A percentile compares a stretch with the other conserved stretches of the same genome.
Evolutionary conservation across 2,888 invertebrate genomes (phyloP).

Genomic region (Stegana nigrithorax): DNA sequence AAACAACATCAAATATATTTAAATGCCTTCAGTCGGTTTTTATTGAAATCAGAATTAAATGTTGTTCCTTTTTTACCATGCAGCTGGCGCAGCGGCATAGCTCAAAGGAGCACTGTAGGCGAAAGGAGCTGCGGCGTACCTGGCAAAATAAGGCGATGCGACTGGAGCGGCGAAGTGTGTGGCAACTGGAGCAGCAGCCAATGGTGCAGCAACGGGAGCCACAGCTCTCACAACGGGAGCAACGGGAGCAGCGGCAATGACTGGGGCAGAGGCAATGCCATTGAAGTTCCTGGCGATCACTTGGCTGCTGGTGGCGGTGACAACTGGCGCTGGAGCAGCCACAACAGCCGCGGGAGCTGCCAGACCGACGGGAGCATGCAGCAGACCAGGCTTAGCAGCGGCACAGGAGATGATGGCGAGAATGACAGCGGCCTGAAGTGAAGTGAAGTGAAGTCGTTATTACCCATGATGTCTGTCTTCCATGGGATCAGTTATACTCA

Average conservation of each 20-base stretch:
- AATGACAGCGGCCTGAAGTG: constrained; percentile 48
- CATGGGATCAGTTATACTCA: constrained; percentile 27
- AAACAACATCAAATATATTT: too few relatives aligned
- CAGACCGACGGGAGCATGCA: constrained; percentile 33
- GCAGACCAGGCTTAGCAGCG: constrained; percentile 36
- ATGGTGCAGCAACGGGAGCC: constrained; percentile 6
- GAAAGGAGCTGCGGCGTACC: constrained; percentile 27
- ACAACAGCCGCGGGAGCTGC: constrained; percentile 17
- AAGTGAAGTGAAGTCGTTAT: background rate
- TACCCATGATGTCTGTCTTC: background rate
- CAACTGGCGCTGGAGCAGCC: constrained; percentile 38
- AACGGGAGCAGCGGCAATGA: constrained; percentile 30
- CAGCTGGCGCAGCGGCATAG: constrained; percentile 43
- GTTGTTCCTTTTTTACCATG: too few relatives aligned
- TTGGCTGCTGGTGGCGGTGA: constrained; percentile 43
- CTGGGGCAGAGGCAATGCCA: constrained; percentile 37
- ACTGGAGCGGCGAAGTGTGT: constrained; percentile 31
- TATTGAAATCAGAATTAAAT: too few relatives aligned
- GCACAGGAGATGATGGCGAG: constrained; percentile 47
- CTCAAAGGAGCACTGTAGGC: constrained; percentile 38
- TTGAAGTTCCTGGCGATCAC: constrained; percentile 38
- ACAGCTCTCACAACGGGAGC: constrained; percentile 22
- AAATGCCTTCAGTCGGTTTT: too few relatives aligned
- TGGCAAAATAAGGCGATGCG: constrained; percentile 18
- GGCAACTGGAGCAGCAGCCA: constrained; percentile 26